phyloP scores from a whole-genome alignment of 2,797 vertebrate species.

The Myotis planiceps region DNA sequence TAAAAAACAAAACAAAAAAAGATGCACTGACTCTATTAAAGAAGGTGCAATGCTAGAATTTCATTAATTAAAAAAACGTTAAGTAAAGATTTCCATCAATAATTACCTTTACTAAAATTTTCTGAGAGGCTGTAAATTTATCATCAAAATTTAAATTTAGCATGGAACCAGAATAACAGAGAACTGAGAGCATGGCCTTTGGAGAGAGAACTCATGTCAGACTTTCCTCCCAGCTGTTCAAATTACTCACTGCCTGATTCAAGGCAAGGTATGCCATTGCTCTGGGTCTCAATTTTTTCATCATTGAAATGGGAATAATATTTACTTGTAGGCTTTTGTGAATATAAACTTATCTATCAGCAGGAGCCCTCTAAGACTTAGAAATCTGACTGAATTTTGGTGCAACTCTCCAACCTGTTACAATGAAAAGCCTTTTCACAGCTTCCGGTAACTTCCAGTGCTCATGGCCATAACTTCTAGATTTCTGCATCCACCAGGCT shows the following conservation, averaged over 20 bases:
- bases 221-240: background rate
- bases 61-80: background rate
- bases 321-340: background rate
- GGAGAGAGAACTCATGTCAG: background rate
- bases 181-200: background rate
- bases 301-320: background rate
- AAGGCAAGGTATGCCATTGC: background rate
- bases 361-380: background rate
- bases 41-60: background rate
- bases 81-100: background rate
- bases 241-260: background rate
- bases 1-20: background rate
- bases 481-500: background rate
- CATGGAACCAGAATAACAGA: background rate
- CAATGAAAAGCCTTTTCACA: background rate
- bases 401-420: background rate
- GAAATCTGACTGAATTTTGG: background rate
- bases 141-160: background rate
- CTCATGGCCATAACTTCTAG: background rate
- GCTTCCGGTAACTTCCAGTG: background rate
- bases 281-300: background rate
- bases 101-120: background rate
- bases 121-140: background rate
- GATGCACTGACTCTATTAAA: background rate
- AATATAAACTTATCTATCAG: background rate